Evolutionary conservation across 2,113 vertebrate species (phyloP).

Genomic region (Myotis yumanensis): DNA sequence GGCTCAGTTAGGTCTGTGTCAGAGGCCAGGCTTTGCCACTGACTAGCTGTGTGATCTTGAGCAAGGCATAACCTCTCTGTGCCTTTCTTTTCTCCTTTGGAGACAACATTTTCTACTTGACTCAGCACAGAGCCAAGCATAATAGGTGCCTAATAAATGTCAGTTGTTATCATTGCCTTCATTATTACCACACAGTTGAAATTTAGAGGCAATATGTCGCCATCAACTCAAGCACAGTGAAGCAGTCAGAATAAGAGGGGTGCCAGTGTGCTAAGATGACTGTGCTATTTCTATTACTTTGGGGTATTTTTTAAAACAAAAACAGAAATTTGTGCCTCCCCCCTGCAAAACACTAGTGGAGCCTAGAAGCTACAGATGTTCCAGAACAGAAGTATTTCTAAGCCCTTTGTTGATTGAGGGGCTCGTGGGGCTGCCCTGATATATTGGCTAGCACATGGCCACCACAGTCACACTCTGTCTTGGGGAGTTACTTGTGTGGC

Average conservation of each 20-base stretch:
- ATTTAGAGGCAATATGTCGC: conserved; percentile 11
- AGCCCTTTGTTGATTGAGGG: neutral
- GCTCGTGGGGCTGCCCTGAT: neutral
- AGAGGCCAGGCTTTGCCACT: neutral
- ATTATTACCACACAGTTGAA: conserved; percentile 47
- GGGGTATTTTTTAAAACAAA: neutral
- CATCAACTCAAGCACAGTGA: neutral
- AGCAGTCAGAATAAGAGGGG: neutral
- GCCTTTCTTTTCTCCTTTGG: conserved; percentile 4
- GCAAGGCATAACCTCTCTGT: neutral
- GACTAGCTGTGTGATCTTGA: conserved; percentile 13
- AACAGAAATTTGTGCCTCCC: neutral
- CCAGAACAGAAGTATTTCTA: too few species aligned
- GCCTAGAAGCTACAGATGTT: neutral
- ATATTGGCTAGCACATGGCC: fast-evolving
- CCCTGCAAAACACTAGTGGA: neutral
- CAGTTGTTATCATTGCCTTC: neutral
- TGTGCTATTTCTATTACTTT: neutral
- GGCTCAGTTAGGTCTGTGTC: neutral
- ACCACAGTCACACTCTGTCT: neutral
- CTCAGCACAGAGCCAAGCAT: neutral
- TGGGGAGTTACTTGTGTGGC: neutral
- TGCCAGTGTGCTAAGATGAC: neutral
- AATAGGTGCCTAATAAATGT: conserved; percentile 44
- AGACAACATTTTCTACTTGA: neutral